Evolutionary conservation across 2,797 vertebrate species (phyloP).

Genomic region (Somateria mollissima): DNA sequence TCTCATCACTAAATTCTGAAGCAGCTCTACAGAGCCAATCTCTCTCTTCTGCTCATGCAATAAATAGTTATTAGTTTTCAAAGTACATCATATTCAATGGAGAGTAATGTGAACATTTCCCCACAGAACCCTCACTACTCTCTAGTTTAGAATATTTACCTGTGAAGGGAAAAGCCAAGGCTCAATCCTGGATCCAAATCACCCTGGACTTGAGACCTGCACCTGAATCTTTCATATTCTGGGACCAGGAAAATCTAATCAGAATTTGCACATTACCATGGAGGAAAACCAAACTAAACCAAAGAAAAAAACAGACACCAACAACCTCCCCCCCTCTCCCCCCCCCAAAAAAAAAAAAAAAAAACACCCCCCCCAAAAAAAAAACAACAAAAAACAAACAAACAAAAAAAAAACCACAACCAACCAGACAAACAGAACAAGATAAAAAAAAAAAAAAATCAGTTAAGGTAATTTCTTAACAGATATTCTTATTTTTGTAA

Average conservation of each 20-base stretch:
- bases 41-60: not conserved
- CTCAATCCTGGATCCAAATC: not conserved
- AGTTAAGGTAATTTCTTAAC: not conserved
- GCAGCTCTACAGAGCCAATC: not conserved
- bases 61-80: not conserved
- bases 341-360: too few relatives aligned
- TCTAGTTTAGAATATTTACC: not conserved
- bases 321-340: too few relatives aligned
- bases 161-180: not conserved
- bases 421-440: not conserved
- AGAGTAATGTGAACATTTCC: not conserved
- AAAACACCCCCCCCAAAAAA: too few relatives aligned
- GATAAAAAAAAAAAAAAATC: not conserved
- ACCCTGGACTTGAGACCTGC: not conserved
- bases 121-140: not conserved
- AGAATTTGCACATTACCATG: not conserved
- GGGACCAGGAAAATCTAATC: not conserved
- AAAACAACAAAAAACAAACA: too few relatives aligned
- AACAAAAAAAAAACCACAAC: not conserved
- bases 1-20: not conserved
- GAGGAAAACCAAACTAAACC: not conserved
- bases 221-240: not conserved
- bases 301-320: accelerated
- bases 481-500: not conserved
- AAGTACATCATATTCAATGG: not conserved